Conservation (phyloP, 2,113 vertebrate species). For the Crotalus helleri region DNA sequence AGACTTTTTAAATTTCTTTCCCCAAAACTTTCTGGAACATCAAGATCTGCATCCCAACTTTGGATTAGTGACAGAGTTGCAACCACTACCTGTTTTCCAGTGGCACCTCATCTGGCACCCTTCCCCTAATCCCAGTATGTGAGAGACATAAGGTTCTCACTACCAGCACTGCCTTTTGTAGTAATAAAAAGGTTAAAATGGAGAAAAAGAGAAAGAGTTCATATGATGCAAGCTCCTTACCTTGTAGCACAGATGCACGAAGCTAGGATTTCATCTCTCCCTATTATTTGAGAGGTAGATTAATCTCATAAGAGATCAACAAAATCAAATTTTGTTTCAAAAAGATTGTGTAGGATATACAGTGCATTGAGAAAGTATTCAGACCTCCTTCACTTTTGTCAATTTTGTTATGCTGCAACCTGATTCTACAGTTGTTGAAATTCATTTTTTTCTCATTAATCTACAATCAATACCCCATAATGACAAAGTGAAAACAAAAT, state of each 20-base stretch:
- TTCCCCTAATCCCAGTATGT: not conserved
- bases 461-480: too few species aligned
- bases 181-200: not conserved
- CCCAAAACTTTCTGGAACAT: not conserved
- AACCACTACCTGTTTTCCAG: not conserved
- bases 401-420: too few species aligned
- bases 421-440: too few species aligned
- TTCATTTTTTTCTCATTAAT: too few species aligned
- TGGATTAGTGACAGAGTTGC: not conserved
- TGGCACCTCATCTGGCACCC: not conserved
- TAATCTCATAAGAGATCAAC: not conserved
- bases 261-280: not conserved
- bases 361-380: too few species aligned
- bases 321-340: not conserved
- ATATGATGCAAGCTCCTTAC: not conserved
- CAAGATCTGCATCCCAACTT: not conserved
- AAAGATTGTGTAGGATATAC: not conserved
- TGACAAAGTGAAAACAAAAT: too few species aligned
- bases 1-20: not conserved
- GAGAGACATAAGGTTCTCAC: not conserved
- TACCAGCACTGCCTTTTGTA: not conserved
- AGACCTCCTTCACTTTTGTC: too few species aligned
- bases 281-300: not conserved
- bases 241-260: not conserved
- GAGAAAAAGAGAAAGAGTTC: not conserved